Conservation (phyloP, 2,797 vertebrate species). For the Lateolabrax maculatus region DNA sequence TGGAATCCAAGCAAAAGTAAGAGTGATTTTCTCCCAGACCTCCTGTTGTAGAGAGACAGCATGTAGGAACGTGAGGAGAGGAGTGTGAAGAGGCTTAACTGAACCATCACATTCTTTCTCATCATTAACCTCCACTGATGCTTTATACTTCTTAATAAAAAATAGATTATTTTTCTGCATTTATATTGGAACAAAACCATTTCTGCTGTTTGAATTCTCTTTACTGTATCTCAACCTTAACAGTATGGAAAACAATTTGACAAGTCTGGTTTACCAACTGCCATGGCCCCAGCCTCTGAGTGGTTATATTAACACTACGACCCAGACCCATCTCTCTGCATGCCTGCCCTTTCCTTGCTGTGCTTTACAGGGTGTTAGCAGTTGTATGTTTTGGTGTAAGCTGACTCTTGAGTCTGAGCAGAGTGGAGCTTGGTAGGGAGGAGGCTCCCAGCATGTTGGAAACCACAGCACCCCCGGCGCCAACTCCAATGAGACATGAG, state of each 20-base stretch:
- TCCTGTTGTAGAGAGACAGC: constrained; percentile 65
- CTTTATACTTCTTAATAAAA: constrained; percentile 8
- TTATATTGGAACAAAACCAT: constrained; percentile 11
- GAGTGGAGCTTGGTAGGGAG: constrained; percentile 54
- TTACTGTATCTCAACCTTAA: background rate
- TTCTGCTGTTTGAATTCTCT: background rate
- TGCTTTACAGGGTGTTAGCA: constrained; percentile 42
- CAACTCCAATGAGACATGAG: constrained; percentile 73
- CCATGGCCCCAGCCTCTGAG: background rate
- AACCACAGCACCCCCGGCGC: constrained; percentile 64
- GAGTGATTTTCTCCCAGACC: constrained; percentile 62
- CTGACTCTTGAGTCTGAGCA: constrained; percentile 54
- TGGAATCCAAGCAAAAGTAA: constrained; percentile 63
- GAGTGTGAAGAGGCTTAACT: constrained; percentile 59
- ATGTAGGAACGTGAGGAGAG: constrained; percentile 59
- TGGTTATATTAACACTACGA: constrained; percentile 34
- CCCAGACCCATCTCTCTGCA: constrained; percentile 20
- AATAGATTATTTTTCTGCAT: background rate
- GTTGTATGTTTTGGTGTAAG: constrained; percentile 52
- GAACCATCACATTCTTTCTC: constrained; percentile 46
- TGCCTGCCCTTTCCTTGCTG: constrained; percentile 13
- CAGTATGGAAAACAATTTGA: background rate
- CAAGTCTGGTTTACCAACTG: constrained; percentile 6
- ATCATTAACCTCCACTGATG: constrained; percentile 47
- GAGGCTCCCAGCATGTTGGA: constrained; percentile 68